Evolutionary conservation across 2,113 vertebrate genomes (phyloP), one percentile per base, ranked within the genome.

Genomic region (Copsychus sechellarum): DNA sequence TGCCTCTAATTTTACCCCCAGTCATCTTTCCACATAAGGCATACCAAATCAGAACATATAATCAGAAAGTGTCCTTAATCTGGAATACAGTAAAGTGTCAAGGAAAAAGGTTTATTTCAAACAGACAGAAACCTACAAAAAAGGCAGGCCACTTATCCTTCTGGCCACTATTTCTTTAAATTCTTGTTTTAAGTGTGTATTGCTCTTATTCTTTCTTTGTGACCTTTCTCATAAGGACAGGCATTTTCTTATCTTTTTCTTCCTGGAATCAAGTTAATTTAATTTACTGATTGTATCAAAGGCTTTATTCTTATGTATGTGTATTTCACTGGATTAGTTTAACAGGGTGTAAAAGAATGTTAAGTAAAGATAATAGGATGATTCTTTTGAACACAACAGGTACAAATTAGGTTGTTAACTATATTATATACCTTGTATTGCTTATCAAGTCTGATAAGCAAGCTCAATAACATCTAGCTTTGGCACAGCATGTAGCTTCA

Each of bases 261-360:
- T 97, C 95, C 86, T 90, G 61, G 38, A 97, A 72, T 97, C 70
- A 96, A 96, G 83, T 96, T 97, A 98, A 97, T 97, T 97, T 97
- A 94, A 97, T 97, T 97, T 98, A 96, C 89, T 95, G 94, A 97
- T 97, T 56, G 70, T 96, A 97, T 96, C 91, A 87, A 95, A 96
- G 82, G 78, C 87, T 95, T 96, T 96, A 96, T 96, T 96, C 93
- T 94, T 97, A 93, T 56, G 28, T 89, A 71, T 19, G 38, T 88
- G 92, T 89, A 87, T 96, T 97, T 93, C 74, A 92, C 95, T 88
- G 67, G 88, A 88, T 91, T 94, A 96, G 87, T 90, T 97, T 95
- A 97, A 97, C 92, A 77, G 87, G 45, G 87, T 95, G 88, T 93
- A 96, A 92, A 96, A 85, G 94, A 96, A 88, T 94, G 65, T 94